Base-by-base conservation (phyloP, 2,888 invertebrate genomes). In the Frankliniella fusca region DNA sequence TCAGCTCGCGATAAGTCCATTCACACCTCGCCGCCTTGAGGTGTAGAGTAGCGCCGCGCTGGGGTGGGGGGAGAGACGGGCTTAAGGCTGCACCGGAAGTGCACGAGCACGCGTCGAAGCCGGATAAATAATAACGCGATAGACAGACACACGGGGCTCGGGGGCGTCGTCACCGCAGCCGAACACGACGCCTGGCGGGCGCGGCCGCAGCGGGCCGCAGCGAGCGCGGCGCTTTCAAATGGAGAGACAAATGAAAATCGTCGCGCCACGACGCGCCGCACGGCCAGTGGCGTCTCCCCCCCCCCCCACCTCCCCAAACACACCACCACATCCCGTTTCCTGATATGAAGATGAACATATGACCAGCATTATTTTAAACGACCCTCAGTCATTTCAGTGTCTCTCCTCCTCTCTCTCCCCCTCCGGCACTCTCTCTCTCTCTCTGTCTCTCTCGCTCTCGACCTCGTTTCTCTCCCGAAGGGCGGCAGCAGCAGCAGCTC, bases 121-220 rank as follows among this genome's bases (percentile, higher is more conserved):
- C 70, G 12, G 27, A 76, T 76, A 76, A 76, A 76, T 27, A 76
- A 76, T 76, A 76, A 76, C 3, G 27, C 23, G 61, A 12, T 9
- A 11, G 70, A 76, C 70, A 76, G 70, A 76, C 70, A 27, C 23
- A 76, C 23, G 23, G 70, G 70, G 70, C 70, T 27, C 70, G 70
- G 70, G 70, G 70, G 70, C 23, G 15, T 61, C 61, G 61, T 11
- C 61, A 61, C 15, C 23, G 23, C 70, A 10, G 70, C 27, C 70
- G 70, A 70, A 70, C 70, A 23, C 11, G 23, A 70, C 70, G 70
- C 70, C 70, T 61, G 61, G 8, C 70, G 70, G 70, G 70, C 11
- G 70, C 23, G 70, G 70, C 23, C 23, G 70, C 12, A 3, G 70
- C 8, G 54, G 54, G 54, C 15, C 8, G 54, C 15, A 20, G 54